These are phyloP conservation scores for Coregonus suidteri DNA, from an alignment of 2,797 vertebrate genomes.

Conservation along the genomic window DNA sequence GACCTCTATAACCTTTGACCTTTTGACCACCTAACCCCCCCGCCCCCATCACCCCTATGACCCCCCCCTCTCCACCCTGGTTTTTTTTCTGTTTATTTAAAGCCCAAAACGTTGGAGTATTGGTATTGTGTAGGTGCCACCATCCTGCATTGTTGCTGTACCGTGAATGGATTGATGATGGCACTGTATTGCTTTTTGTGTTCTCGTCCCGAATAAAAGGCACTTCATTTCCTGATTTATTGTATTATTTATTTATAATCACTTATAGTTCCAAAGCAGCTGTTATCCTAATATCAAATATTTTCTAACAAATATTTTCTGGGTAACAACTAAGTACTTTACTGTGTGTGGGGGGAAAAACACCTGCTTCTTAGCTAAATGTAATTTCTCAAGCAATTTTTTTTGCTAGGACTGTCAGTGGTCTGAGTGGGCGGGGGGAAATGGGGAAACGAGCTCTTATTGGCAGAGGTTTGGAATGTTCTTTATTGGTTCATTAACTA, in stretches of 20 bases:
- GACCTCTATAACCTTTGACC: conserved; percentile 25
- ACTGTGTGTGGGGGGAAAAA: no score
- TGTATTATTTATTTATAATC: no score
- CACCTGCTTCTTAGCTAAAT: no score
- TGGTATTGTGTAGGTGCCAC: conserved; percentile 49
- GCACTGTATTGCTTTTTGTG: conserved; percentile 7
- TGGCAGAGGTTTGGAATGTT: no score
- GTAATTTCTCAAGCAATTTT: no score
- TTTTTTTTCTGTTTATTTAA: conserved; percentile 77
- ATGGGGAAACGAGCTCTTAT: no score
- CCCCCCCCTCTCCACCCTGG: conserved; percentile 24
- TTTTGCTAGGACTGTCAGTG: not conserved
- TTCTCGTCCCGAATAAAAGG: conserved; percentile 28
- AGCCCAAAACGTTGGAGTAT: conserved; percentile 57
- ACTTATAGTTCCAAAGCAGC: no score
- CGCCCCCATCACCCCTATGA: conserved; percentile 3
- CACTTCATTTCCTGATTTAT: conserved; percentile 11
- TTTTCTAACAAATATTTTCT: no score
- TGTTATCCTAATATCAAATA: no score
- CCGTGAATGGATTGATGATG: conserved; percentile 16
- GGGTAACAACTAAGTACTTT: no score
- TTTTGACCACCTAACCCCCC: conserved; percentile 4
- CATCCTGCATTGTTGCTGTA: conserved; percentile 9
- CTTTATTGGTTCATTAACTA: no score
- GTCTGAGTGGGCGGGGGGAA: not conserved